Evolutionary conservation across 1,140 invertebrate species (phyloP).

Genomic region (Diplogasteroides magnus): DNA sequence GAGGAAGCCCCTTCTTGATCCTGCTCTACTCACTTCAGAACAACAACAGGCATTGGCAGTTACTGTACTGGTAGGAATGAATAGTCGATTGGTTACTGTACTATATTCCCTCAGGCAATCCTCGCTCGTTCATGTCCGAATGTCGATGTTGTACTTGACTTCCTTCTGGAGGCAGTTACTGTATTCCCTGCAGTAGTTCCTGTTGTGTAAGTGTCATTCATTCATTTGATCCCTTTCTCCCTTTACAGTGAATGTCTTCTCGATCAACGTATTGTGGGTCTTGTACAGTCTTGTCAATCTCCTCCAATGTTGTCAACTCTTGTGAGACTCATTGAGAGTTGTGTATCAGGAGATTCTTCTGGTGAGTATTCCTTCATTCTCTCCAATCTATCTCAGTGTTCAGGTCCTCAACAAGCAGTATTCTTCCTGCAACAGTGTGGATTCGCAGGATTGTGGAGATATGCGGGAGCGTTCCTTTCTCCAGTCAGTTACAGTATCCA

Average conservation of each 20-base stretch:
- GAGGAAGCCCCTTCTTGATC: conserved; percentile 21
- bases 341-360: conserved; percentile 20
- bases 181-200: conserved; percentile 27
- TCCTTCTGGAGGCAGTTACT: conserved; percentile 26
- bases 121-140: conserved; percentile 25
- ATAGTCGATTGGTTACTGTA: background rate
- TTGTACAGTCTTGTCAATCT: conserved; percentile 26
- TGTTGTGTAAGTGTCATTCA: background rate
- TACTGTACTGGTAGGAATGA: conserved; percentile 13
- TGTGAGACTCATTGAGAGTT: conserved; percentile 26
- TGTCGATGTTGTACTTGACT: conserved; percentile 23
- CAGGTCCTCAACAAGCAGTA: conserved; percentile 24
- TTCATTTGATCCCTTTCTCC: background rate
- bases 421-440: conserved; percentile 28
- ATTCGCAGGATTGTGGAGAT: conserved; percentile 28
- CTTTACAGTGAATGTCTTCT: conserved; percentile 27
- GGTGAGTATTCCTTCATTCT: background rate
- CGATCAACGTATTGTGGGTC: conserved; percentile 29
- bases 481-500: conserved; percentile 10
- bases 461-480: conserved; percentile 25
- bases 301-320: conserved; percentile 22
- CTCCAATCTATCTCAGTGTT: background rate
- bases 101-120: conserved; percentile 17
- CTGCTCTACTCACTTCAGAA: conserved; percentile 14
- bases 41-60: conserved; percentile 22